A percentile compares a stretch with the other conserved stretches of the same genome.
phyloP scores from a whole-genome alignment of 2,113 vertebrate genomes.

The Oenanthe melanoleuca region DNA sequence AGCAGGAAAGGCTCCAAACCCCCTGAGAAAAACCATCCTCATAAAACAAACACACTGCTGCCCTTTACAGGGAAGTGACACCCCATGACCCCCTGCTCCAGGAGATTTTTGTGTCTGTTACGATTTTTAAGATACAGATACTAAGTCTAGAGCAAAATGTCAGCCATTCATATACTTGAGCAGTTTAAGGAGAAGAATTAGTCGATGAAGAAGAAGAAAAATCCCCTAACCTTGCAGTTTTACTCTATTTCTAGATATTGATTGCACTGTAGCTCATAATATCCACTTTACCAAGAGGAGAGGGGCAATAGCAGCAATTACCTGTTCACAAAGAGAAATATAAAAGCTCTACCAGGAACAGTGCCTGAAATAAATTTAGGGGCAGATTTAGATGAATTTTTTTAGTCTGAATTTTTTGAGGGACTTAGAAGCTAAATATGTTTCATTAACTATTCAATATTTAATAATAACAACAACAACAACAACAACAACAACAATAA shows the following conservation, averaged over 20 bases:
- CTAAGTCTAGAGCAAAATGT: constrained; percentile 40
- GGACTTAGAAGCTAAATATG: not conserved
- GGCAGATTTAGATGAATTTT: not conserved
- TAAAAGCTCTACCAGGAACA: not conserved
- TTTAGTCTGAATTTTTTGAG: not conserved
- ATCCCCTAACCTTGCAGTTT: constrained; percentile 3
- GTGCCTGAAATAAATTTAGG: not conserved
- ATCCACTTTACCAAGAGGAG: not conserved
- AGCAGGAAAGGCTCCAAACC: not conserved
- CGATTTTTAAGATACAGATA: constrained; percentile 5
- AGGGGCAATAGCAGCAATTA: not conserved
- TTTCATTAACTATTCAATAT: not conserved
- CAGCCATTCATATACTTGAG: constrained; percentile 15
- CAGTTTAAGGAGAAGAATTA: constrained; percentile 30
- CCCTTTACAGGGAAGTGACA: constrained; percentile 26
- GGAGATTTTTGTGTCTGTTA: not conserved
- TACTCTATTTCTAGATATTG: constrained; percentile 29
- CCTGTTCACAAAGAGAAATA: constrained; percentile 8
- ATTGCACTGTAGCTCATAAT: constrained; percentile 10
- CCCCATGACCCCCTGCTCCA: not conserved
- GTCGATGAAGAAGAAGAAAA: not conserved
- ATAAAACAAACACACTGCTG: constrained; percentile 4
- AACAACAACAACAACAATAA: no score
- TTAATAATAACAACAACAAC: not conserved
- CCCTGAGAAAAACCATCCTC: not conserved